phyloP scores from a whole-genome alignment of 2,797 vertebrate genomes.

The Hemibagrus guttatus region DNA sequence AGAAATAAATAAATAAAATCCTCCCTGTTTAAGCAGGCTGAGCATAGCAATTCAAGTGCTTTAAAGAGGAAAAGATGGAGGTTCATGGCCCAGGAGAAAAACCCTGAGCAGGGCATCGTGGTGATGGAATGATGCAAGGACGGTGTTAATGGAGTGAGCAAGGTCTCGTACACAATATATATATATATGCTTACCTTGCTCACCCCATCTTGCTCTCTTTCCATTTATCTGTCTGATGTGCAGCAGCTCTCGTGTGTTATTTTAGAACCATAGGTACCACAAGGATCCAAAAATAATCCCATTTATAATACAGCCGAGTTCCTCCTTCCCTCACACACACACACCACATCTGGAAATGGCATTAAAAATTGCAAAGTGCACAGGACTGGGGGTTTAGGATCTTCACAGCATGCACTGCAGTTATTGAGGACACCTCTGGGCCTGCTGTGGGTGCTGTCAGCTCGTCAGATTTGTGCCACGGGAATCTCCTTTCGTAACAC shows the following conservation, averaged over 20 bases:
- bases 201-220: no score
- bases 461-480: neutral
- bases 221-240: neutral
- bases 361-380: neutral
- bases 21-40: neutral
- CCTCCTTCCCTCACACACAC: neutral
- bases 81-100: neutral
- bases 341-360: slow-evolving; percentile 7
- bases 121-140: neutral
- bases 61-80: neutral
- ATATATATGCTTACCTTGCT: neutral
- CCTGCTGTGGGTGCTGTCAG: neutral
- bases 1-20: neutral
- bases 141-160: neutral
- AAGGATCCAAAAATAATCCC: neutral
- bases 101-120: neutral
- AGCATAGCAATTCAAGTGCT: neutral
- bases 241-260: neutral
- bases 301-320: neutral
- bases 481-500: neutral
- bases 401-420: slow-evolving; percentile 35
- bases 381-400: slow-evolving; percentile 17
- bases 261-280: neutral
- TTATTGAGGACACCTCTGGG: neutral
- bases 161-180: no score